Conservation (phyloP, 1,140 invertebrate genomes). For the Drosophila lacteicornis region DNA sequence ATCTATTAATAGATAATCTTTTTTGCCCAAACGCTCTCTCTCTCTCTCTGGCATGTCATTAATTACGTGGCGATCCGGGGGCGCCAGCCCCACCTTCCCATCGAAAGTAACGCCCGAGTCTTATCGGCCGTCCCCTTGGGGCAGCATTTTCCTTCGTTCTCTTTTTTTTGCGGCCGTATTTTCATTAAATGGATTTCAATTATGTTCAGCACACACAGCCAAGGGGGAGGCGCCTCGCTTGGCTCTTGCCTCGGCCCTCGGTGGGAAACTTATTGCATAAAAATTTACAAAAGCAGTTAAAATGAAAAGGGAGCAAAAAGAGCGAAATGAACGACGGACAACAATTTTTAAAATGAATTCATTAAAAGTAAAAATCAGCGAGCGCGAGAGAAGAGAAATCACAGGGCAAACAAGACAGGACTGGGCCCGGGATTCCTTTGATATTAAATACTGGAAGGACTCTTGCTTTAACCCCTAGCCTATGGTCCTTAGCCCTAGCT, state of each 20-base stretch:
- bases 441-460: slow-evolving; percentile 71
- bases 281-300: slow-evolving; percentile 73
- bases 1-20: slow-evolving; percentile 82
- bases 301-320: slow-evolving; percentile 28
- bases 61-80: slow-evolving; percentile 54
- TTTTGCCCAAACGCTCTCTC: slow-evolving; percentile 51
- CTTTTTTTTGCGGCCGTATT: slow-evolving; percentile 68
- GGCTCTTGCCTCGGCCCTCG: not conserved
- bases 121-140: slow-evolving; percentile 39
- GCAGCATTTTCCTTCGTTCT: slow-evolving; percentile 22
- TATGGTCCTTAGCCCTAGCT: not conserved
- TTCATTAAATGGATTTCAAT: slow-evolving; percentile 83
- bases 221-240: slow-evolving; percentile 3
- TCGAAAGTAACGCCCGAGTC: slow-evolving; percentile 14
- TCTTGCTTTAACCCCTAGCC: slow-evolving; percentile 20
- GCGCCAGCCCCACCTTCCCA: not conserved
- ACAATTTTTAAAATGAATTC: slow-evolving; percentile 75
- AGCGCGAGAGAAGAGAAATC: slow-evolving; percentile 66
- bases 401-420: slow-evolving; percentile 66
- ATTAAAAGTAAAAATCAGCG: slow-evolving; percentile 82
- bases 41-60: slow-evolving; percentile 59
- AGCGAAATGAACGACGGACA: slow-evolving; percentile 37
- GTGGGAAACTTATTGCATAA: slow-evolving; percentile 64
- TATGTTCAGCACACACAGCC: slow-evolving; percentile 60
- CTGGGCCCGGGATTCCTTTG: slow-evolving; percentile 59